Percentiles rank a stretch among this genome's conserved stretches.
Evolutionary conservation across 2,797 vertebrate genomes (phyloP).

Genomic region (Gila robusta): DNA sequence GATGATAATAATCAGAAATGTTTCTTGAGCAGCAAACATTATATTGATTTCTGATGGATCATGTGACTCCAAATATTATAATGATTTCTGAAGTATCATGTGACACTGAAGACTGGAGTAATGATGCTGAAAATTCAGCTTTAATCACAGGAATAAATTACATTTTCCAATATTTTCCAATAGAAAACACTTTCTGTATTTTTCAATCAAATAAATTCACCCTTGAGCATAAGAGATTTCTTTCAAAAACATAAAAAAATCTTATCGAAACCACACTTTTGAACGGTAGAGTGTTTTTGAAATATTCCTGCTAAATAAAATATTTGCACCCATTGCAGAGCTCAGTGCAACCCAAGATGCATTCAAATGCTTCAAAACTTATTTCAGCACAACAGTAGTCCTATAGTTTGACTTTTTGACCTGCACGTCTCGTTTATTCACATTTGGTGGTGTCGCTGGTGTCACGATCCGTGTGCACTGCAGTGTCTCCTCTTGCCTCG

Average conservation of each 20-base stretch:
- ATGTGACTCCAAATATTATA: not conserved
- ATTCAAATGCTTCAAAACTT: not conserved
- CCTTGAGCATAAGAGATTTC: not conserved
- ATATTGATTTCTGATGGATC: not conserved
- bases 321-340: not conserved
- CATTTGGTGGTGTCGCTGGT: constrained; percentile 55
- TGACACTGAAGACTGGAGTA: no score
- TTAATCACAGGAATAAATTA: not conserved
- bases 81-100: not conserved
- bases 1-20: not conserved
- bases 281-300: not conserved
- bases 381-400: not conserved
- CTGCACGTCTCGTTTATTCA: not conserved
- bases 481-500: constrained; percentile 18
- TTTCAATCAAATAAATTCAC: not conserved
- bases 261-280: not conserved
- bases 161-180: not conserved
- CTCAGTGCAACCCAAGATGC: not conserved
- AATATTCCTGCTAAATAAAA: not conserved
- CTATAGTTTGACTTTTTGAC: not conserved
- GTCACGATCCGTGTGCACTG: constrained; percentile 51
- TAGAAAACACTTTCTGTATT: not conserved
- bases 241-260: not conserved
- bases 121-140: no score
- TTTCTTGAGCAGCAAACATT: not conserved